These are phyloP conservation scores for Spodoptera litura DNA, from an alignment of 1,140 invertebrate species.

Conservation along the genomic window DNA sequence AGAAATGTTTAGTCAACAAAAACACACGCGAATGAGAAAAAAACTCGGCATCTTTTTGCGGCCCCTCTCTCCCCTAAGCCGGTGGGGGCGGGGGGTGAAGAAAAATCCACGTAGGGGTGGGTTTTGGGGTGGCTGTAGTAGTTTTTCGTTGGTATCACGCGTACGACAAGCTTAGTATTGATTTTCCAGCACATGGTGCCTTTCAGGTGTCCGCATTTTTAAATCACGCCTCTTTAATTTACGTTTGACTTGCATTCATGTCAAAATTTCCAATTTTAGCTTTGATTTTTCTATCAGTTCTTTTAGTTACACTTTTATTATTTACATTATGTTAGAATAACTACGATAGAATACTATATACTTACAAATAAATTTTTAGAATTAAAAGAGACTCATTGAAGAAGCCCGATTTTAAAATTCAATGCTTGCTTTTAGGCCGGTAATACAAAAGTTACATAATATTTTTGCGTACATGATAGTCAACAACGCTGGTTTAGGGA, in stretches of 20 bases:
- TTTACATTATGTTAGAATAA: no score
- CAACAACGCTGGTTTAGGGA: no score
- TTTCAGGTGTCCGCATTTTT: constrained; percentile 59
- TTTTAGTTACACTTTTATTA: no score
- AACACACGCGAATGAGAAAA: constrained; percentile 62
- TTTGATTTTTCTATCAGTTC: no score
- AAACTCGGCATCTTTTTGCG: constrained; percentile 67
- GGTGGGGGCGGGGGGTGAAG: constrained; percentile 63
- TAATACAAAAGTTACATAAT: no score
- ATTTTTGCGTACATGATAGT: no score
- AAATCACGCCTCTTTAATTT: constrained; percentile 3
- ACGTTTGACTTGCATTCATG: neutral
- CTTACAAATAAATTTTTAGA: no score
- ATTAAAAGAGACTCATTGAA: no score
- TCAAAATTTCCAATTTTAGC: no score
- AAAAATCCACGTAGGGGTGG: constrained; percentile 71
- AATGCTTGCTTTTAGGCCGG: no score
- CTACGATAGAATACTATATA: no score
- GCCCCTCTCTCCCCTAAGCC: constrained; percentile 59
- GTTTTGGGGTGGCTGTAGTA: constrained; percentile 55
- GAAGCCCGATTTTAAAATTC: no score
- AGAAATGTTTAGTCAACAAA: constrained; percentile 60
- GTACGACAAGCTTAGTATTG: constrained; percentile 65
- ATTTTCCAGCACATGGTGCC: constrained; percentile 64
- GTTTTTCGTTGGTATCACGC: constrained; percentile 69